Conservation (phyloP, 1,140 invertebrate genomes). For the Leptoteleia sp. region DNA sequence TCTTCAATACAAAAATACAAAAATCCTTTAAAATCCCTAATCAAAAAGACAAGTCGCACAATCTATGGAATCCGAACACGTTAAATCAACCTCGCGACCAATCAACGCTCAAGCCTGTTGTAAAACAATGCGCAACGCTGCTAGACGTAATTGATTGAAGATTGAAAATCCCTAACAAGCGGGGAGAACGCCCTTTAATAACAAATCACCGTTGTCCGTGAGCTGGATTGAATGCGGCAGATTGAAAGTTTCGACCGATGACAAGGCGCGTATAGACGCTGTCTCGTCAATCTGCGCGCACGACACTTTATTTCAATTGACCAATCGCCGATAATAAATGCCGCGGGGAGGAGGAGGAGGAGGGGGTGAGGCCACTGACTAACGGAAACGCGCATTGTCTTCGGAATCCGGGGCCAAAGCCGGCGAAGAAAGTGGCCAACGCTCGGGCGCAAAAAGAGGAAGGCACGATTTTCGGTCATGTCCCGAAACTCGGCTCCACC, state of each 20-base stretch:
- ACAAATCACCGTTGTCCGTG: slow-evolving; percentile 13
- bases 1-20: no score
- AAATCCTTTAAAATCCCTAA: no score
- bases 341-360: slow-evolving; percentile 27
- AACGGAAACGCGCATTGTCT: slow-evolving; percentile 70
- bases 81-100: no score
- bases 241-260: slow-evolving; percentile 58
- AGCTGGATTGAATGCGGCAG: slow-evolving; percentile 26
- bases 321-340: slow-evolving; percentile 69
- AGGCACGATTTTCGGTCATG: slow-evolving; percentile 51
- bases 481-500: slow-evolving; percentile 31
- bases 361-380: no score
- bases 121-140: no score
- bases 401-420: slow-evolving; percentile 4
- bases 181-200: slow-evolving; percentile 5
- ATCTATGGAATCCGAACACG: no score
- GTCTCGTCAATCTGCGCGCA: slow-evolving; percentile 69
- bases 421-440: slow-evolving; percentile 27
- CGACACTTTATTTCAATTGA: slow-evolving; percentile 71
- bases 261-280: slow-evolving; percentile 70
- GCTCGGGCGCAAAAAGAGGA: no score
- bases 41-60: no score
- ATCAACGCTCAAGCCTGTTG: no score
- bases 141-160: no score
- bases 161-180: no score